Percentiles rank a stretch among this genome's conserved stretches.
phyloP scores from a whole-genome alignment of 2,888 invertebrate genomes.

The Imbricaverruca yamaguchii region DNA sequence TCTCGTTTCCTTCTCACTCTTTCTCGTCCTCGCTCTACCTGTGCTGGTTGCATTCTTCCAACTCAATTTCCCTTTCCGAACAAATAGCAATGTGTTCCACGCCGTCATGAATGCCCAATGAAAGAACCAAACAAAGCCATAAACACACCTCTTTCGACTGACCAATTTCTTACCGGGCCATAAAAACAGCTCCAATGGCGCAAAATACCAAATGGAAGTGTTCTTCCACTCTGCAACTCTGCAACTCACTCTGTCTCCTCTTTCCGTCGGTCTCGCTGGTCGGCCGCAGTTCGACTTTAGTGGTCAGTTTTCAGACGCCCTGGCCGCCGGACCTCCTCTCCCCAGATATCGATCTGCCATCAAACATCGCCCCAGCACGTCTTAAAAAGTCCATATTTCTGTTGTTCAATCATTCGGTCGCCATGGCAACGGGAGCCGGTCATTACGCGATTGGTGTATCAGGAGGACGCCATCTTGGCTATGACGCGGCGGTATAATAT shows the following conservation, averaged over 20 bases:
- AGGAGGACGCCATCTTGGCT: conserved; percentile 18
- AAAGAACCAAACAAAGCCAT: not conserved
- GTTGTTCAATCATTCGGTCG: not conserved
- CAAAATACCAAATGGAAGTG: not conserved
- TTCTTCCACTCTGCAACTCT: not conserved
- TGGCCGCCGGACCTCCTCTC: not conserved
- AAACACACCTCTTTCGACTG: conserved; percentile 14
- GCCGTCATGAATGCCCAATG: conserved; percentile 18
- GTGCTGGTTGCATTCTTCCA: not conserved
- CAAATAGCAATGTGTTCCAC: not conserved
- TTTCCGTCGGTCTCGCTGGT: not conserved
- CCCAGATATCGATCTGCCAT: not conserved
- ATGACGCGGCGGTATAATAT: conserved; percentile 7
- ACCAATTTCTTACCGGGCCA: conserved; percentile 20
- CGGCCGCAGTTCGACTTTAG: not conserved
- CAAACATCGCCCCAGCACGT: conserved; percentile 18
- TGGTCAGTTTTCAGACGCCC: not conserved
- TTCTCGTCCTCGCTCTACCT: not conserved
- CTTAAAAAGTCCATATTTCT: conserved; percentile 21
- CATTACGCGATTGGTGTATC: conserved; percentile 19
- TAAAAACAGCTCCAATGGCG: not conserved
- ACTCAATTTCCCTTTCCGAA: not conserved
- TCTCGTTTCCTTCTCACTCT: not conserved
- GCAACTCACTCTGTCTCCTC: not conserved
- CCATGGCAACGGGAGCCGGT: not conserved